Percentiles rank a stretch among this genome's conserved stretches.
phyloP scores from a whole-genome alignment of 2,888 invertebrate genomes.

The Sminthurinus aureus region DNA sequence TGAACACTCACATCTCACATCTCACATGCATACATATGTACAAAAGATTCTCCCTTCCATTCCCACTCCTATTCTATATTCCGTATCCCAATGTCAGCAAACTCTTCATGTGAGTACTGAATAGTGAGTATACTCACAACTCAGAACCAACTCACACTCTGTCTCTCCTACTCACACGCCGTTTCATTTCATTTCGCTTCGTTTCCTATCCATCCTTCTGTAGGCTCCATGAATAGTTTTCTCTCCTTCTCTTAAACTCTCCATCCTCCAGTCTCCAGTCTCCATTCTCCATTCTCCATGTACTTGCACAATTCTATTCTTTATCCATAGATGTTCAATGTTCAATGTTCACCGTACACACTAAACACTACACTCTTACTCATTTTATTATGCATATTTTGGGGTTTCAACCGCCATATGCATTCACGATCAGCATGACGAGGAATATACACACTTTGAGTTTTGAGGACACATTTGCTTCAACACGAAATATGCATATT shows the following conservation, averaged over 20 bases:
- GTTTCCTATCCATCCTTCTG: background rate
- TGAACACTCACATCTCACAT: background rate
- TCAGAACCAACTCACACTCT: background rate
- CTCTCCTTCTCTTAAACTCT: slow-evolving; percentile 24
- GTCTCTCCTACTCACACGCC: background rate
- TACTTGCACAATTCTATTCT: background rate
- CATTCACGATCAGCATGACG: too few relatives aligned
- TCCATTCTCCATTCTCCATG: background rate
- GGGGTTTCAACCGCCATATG: background rate
- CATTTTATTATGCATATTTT: slow-evolving; percentile 35
- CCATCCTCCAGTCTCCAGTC: too few relatives aligned
- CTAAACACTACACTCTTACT: slow-evolving; percentile 32
- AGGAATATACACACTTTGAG: too few relatives aligned
- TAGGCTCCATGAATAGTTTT: slow-evolving; percentile 32
- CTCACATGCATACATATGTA: slow-evolving; percentile 11
- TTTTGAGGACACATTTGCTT: too few relatives aligned
- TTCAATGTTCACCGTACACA: too few relatives aligned
- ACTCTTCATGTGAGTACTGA: background rate
- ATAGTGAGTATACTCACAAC: background rate
- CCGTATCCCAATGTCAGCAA: background rate
- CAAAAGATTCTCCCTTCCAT: slow-evolving; percentile 8
- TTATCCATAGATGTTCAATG: too few relatives aligned
- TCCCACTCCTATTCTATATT: background rate
- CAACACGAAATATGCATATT: too few relatives aligned
- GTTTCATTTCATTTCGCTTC: background rate